These are phyloP conservation scores for Lycodopsis pacificus DNA, from an alignment of 2,797 vertebrate genomes.

Conservation along the genomic window DNA sequence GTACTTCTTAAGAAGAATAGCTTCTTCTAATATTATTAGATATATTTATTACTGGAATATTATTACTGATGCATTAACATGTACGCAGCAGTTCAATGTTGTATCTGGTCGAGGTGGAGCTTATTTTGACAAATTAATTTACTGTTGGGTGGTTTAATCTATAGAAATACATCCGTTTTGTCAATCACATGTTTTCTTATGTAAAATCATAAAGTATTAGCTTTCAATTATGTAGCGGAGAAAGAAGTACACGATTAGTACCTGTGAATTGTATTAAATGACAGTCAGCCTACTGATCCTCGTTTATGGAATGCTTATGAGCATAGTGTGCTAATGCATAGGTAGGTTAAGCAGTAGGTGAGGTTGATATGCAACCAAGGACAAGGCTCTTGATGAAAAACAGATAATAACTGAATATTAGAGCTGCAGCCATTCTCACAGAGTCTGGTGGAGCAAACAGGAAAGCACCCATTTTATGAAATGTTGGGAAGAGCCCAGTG, in stretches of 20 bases:
- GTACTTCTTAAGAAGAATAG: background rate
- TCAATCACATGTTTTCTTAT: too few species aligned
- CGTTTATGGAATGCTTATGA: background rate
- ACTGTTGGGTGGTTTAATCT: too few species aligned
- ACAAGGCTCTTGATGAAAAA: constrained; percentile 8
- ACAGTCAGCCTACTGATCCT: background rate
- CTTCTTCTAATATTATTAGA: background rate
- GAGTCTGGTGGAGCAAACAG: constrained; percentile 25
- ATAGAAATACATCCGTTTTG: too few species aligned
- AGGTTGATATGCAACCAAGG: constrained; percentile 12
- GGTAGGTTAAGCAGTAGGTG: background rate
- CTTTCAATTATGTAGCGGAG: background rate
- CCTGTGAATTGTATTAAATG: background rate
- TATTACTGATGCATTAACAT: too few species aligned
- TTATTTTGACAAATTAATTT: too few species aligned
- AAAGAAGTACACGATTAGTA: background rate
- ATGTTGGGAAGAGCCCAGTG: constrained; percentile 35
- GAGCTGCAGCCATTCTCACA: constrained; percentile 13
- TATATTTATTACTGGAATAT: too few species aligned
- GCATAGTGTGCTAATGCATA: background rate
- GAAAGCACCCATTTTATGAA: constrained; percentile 29
- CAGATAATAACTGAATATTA: constrained; percentile 19
- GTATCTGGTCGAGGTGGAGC: too few species aligned
- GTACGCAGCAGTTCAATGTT: too few species aligned
- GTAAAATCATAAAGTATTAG: too few species aligned